Evolutionary conservation across 2,888 invertebrate species (phyloP).

Genomic region (Tholera decimalis): DNA sequence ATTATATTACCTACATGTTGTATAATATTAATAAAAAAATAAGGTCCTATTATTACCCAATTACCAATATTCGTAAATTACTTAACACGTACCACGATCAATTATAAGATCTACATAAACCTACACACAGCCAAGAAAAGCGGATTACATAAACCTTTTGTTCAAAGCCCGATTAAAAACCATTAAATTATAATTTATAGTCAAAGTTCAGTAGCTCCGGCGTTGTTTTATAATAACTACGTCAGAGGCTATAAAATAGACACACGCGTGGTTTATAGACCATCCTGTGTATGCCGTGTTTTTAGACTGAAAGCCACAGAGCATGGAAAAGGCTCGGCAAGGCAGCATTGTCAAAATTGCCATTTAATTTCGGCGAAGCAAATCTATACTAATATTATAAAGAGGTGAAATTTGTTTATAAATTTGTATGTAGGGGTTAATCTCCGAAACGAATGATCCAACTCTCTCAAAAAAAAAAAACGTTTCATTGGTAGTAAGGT

Average conservation of each 20-base stretch:
- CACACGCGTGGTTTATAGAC: constrained; percentile 46
- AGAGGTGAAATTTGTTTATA: no score
- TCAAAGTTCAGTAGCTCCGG: constrained; percentile 28
- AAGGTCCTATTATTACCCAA: constrained; percentile 16
- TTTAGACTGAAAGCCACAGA: constrained; percentile 13
- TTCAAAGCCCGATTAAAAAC: constrained; percentile 32
- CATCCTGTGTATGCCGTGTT: constrained; percentile 12
- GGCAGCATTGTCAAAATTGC: background rate
- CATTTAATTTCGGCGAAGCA: no score
- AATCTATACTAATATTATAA: no score
- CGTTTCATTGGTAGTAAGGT: no score
- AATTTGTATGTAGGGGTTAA: no score
- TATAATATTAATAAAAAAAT: no score
- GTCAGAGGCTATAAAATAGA: constrained; percentile 42
- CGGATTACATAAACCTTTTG: constrained; percentile 27
- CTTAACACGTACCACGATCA: background rate
- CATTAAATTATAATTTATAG: constrained; percentile 51
- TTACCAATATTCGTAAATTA: constrained; percentile 6
- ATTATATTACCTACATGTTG: no score
- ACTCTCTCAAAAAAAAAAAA: no score
- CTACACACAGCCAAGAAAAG: constrained; percentile 4
- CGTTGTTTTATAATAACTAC: constrained; percentile 41
- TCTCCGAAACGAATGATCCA: no score
- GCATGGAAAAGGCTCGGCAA: background rate
- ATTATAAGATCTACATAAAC: constrained; percentile 2